Percentiles rank a stretch among this genome's conserved stretches.
Conservation (phyloP, 2,113 vertebrate species). For the Solenodon paradoxus region DNA sequence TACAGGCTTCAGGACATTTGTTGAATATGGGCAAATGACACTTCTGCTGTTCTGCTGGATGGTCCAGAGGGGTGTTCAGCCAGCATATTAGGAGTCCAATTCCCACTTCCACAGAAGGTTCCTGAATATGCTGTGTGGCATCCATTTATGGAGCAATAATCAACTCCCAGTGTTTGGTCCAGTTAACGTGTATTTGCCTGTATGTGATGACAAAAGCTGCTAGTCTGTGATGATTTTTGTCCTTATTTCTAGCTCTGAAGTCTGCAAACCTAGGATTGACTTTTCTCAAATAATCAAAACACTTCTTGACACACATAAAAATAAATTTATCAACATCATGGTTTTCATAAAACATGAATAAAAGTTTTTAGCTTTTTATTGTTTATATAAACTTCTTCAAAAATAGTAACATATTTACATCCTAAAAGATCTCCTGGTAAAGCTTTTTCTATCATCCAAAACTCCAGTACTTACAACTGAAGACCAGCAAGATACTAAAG, state of each 20-base stretch:
- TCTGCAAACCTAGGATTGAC: neutral
- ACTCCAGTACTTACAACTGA: neutral
- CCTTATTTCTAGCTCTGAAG: neutral
- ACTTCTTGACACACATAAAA: neutral
- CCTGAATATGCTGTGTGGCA: neutral
- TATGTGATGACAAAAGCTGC: neutral
- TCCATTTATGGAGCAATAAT: neutral
- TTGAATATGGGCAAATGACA: rapidly evolving
- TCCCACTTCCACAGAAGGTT: neutral
- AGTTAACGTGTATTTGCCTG: neutral
- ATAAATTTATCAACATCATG: neutral
- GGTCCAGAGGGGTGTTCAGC: rapidly evolving
- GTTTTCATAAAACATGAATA: neutral
- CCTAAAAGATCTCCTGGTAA: neutral
- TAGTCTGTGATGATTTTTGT: neutral
- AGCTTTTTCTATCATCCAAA: neutral
- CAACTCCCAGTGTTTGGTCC: neutral
- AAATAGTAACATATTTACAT: neutral
- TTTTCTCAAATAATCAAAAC: neutral
- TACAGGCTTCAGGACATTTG: neutral
- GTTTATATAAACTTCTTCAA: neutral
- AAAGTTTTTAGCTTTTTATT: neutral
- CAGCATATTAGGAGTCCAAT: neutral
- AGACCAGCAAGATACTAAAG: neutral
- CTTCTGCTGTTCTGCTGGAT: neutral